A percentile compares a stretch with the other conserved stretches of the same genome.
These are phyloP conservation scores for Cephus runcator DNA, from an alignment of 2,888 invertebrate genomes.

Conservation along the genomic window DNA sequence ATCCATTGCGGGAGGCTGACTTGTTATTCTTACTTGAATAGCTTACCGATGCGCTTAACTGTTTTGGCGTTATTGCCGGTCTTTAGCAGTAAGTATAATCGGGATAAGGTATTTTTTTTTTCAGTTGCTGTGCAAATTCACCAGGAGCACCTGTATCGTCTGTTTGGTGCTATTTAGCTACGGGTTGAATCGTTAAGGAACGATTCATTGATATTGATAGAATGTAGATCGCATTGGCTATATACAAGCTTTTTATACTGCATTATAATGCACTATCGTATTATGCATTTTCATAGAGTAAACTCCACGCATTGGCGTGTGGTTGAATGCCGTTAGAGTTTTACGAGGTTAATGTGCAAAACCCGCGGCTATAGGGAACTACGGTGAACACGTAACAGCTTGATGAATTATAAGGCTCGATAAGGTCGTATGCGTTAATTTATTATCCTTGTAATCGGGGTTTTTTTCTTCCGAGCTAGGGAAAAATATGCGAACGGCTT, in stretches of 20 bases:
- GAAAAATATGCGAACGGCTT: background rate
- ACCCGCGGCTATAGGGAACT: constrained; percentile 24
- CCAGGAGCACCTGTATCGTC: background rate
- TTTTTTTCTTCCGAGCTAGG: constrained; percentile 12
- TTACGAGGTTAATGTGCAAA: constrained; percentile 55
- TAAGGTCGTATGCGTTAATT: constrained; percentile 62
- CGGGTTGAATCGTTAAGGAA: background rate
- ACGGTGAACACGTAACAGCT: constrained; percentile 47
- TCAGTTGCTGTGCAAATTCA: background rate
- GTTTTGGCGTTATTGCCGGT: constrained; percentile 21
- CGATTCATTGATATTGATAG: background rate
- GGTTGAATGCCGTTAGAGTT: constrained; percentile 49
- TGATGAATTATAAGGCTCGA: constrained; percentile 63
- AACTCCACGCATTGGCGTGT: background rate
- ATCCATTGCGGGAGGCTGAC: constrained; percentile 36
- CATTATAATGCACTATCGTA: background rate
- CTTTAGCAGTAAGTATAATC: background rate
- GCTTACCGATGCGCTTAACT: constrained; percentile 7
- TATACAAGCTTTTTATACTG: background rate
- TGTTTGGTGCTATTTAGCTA: background rate
- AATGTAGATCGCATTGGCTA: background rate
- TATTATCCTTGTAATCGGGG: constrained; percentile 58
- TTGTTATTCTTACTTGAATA: constrained; percentile 31
- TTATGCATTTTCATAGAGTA: background rate
- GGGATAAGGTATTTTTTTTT: background rate